These are phyloP conservation scores for Archips xylosteana DNA, from an alignment of 2,888 invertebrate genomes.

Conservation along the genomic window DNA sequence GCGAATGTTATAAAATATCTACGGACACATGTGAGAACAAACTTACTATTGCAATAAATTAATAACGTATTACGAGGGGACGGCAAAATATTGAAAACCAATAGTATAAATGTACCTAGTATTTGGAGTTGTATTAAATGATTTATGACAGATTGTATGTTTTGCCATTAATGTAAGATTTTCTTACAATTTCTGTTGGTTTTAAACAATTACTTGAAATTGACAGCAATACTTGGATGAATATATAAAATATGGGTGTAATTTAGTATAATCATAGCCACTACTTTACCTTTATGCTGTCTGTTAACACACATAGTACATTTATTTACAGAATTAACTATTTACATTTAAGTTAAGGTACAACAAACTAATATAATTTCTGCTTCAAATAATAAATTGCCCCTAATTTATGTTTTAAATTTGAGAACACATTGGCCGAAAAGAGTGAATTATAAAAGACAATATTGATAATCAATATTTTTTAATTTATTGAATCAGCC, in stretches of 20 bases:
- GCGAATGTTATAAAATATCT: not conserved
- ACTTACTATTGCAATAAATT: not conserved
- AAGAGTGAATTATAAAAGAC: constrained; percentile 21
- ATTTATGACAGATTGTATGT: not conserved
- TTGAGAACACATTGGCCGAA: not conserved
- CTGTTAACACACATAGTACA: not conserved
- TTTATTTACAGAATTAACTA: not conserved
- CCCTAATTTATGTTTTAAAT: not conserved
- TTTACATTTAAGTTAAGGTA: not conserved
- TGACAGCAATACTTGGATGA: not conserved
- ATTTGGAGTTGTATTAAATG: not conserved
- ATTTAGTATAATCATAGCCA: not conserved
- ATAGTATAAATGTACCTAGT: not conserved
- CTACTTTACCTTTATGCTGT: not conserved
- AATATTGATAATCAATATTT: constrained; percentile 22
- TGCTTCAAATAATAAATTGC: not conserved
- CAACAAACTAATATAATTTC: not conserved
- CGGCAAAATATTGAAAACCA: not conserved
- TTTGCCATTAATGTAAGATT: not conserved
- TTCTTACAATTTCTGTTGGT: not conserved
- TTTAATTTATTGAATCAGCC: too few relatives aligned
- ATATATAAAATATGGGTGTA: not conserved
- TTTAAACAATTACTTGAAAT: not conserved
- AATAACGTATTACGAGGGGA: not conserved
- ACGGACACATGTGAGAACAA: not conserved